Evolutionary conservation across 2,797 vertebrate species (phyloP), one percentile per base, ranked within the genome.

Genomic region (Podarcis siculus): DNA sequence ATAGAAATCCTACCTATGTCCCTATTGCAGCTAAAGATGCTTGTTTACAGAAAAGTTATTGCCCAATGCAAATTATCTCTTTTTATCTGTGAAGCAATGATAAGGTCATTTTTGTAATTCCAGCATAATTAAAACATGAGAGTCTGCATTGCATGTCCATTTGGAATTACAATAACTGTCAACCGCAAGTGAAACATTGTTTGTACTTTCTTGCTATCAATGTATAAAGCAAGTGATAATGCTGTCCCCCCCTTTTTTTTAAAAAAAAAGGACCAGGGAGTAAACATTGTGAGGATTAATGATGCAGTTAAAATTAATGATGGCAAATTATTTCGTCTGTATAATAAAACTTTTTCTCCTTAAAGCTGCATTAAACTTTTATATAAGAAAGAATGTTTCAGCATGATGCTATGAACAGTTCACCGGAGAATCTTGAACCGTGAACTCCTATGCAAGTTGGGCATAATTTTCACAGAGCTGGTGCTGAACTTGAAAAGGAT

Each of bases 31-130:
- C 75, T 90, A 88, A 90, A 89, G 39, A 90, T 86, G 64, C 71
- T 81, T 15, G n/a, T 91, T 94, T 93, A 61, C 15, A 88, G 66
- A 78, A 81, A 93, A 92, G 30, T 93, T 94, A 92, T 93, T 90
- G 35, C 86, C 30, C 89, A 91, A 95, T 92, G 86, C 30, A 93
- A 93, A 92, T 93, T 80, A 90, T 84, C 87, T 89, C 58, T 86
- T 75, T 76, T 15, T 69, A 77, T 88, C n/a, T 32, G 92, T 91
- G 86, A 84, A 17, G 30, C 55, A 87, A 77, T 45, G 35, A 85
- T 94, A 86, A 80, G 71, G 83, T 92, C 77, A 92, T 42, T 88
- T 89, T 86, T 75, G 42, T 86, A 87, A 93, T 93, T 93, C 91
- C 86, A 91, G 42, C 55, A 39, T 89, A 90, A 91, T 79, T 88